These are phyloP conservation scores for Polyommatus iphigenia DNA, from an alignment of 2,888 invertebrate species.

Conservation along the genomic window DNA sequence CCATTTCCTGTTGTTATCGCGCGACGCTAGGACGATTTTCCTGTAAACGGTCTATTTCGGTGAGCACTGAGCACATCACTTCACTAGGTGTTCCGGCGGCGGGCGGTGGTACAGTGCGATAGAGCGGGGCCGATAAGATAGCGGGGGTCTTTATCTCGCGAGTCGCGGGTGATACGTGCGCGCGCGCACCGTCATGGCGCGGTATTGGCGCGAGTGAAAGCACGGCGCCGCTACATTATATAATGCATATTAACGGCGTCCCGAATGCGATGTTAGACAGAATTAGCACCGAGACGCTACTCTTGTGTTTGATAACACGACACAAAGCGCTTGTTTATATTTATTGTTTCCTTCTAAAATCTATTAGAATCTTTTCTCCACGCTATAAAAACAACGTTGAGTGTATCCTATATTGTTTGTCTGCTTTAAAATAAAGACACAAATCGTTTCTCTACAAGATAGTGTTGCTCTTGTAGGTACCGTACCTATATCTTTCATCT, in stretches of 20 bases:
- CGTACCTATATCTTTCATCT: not conserved
- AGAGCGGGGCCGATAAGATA: conserved; percentile 76
- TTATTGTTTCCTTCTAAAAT: not conserved
- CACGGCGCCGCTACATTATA: conserved; percentile 68
- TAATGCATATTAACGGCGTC: conserved; percentile 75
- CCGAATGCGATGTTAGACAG: conserved; percentile 59
- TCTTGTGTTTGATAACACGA: conserved; percentile 38
- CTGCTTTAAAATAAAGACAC: not conserved
- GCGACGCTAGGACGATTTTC: conserved; percentile 78
- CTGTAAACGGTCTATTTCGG: conserved; percentile 77
- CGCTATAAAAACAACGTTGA: not conserved
- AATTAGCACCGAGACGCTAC: conserved; percentile 56
- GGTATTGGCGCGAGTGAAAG: conserved; percentile 62
- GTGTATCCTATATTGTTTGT: not conserved
- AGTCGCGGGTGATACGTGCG: conserved; percentile 46
- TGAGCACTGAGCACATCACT: conserved; percentile 76
- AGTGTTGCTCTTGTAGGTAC: not conserved
- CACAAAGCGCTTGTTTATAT: conserved; percentile 28
- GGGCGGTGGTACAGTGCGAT: conserved; percentile 76
- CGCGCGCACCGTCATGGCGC: conserved; percentile 15
- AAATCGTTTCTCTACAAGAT: not conserved
- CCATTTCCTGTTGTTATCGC: conserved; percentile 77
- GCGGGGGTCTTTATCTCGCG: conserved; percentile 75
- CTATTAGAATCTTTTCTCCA: not conserved
- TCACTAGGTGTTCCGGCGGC: conserved; percentile 75